Evolutionary conservation across 2,113 vertebrate species (phyloP).

Genomic region (Salvator merianae): DNA sequence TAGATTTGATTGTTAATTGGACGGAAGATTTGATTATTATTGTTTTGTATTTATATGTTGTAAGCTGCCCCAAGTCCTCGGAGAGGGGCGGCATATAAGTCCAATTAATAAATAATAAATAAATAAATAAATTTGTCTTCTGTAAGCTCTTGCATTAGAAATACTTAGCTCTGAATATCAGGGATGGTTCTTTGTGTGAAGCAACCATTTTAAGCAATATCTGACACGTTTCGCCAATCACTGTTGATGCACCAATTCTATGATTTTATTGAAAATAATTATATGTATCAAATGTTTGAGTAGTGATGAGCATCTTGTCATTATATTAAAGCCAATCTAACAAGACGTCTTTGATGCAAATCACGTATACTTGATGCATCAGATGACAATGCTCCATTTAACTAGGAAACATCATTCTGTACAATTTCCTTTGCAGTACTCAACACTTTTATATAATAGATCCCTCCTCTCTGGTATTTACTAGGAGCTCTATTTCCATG

Average conservation of each 20-base stretch:
- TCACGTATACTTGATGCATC: background rate
- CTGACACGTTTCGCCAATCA: too few relatives aligned
- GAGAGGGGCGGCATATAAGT: too few relatives aligned
- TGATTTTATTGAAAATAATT: background rate
- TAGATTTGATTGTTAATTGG: too few relatives aligned
- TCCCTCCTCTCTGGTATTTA: background rate
- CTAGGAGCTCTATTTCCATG: background rate
- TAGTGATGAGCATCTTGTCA: too few relatives aligned
- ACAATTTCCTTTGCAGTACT: background rate
- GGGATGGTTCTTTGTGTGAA: background rate
- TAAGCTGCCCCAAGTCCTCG: too few relatives aligned
- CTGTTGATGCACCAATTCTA: background rate
- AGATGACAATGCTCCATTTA: conserved; percentile 8
- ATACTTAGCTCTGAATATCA: background rate
- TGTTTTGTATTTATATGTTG: too few relatives aligned
- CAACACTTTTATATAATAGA: background rate
- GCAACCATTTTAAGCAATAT: background rate
- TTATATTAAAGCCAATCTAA: background rate
- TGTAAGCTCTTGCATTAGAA: background rate
- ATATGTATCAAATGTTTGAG: background rate
- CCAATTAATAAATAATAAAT: too few relatives aligned
- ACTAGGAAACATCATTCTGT: background rate
- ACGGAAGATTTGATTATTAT: too few relatives aligned
- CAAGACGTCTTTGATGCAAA: background rate
- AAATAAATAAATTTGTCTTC: too few relatives aligned